Evolutionary conservation across 2,888 invertebrate genomes (phyloP).

Genomic region (Leucophenga montana): DNA sequence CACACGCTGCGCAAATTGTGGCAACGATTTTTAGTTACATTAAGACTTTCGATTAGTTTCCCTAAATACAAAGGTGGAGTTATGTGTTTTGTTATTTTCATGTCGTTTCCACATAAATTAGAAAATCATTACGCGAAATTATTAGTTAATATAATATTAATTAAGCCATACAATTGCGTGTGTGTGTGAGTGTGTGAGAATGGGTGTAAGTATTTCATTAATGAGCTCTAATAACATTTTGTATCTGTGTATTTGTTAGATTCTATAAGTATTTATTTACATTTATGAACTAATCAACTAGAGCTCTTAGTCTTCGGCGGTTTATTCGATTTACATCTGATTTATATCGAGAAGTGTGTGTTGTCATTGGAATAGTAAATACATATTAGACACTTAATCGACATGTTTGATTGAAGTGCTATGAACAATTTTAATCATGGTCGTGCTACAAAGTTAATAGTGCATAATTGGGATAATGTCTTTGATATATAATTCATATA

Average conservation of each 20-base stretch:
- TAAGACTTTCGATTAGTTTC: constrained; percentile 52
- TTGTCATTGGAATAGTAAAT: neutral
- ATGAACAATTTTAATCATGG: neutral
- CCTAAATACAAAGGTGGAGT: neutral
- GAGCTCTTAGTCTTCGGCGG: neutral
- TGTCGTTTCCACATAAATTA: constrained; percentile 47
- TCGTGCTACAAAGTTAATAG: neutral
- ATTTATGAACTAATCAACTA: no score
- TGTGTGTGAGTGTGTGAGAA: no score
- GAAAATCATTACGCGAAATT: constrained; percentile 48
- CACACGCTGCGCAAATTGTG: neutral
- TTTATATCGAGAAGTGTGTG: neutral
- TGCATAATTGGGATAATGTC: neutral
- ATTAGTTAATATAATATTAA: constrained; percentile 52
- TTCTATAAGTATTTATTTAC: no score
- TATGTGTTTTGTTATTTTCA: constrained; percentile 26
- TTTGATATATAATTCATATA: constrained; percentile 18
- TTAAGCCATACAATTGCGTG: constrained; percentile 43
- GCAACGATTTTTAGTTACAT: constrained; percentile 35
- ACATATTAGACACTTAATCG: no score
- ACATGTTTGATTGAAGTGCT: neutral
- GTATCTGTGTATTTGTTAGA: no score
- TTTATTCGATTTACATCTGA: neutral
- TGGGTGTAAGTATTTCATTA: neutral
- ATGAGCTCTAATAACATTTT: no score